Evolutionary conservation across 2,113 vertebrate genomes (phyloP), one percentile per base, ranked within the genome.

Genomic region (Rutilus rutilus): DNA sequence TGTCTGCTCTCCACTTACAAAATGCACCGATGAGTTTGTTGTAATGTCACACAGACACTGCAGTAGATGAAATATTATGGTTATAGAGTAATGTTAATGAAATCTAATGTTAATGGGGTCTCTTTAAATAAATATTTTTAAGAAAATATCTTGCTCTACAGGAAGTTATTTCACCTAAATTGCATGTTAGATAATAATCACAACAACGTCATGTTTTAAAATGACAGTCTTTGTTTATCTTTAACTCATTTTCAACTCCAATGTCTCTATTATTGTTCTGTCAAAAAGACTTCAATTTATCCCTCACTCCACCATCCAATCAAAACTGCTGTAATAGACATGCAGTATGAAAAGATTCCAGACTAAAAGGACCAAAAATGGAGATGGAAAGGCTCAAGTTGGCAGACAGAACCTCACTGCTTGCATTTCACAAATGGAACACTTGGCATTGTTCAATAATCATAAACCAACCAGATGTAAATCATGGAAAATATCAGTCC

Each of bases 291-390:
- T 60, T 59, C 21, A 36, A 78, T 60, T 7, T 10, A 62, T 62
- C 21, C 11, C 5, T 15, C 21, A n/a, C 9, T 23, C 52, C 36
- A 19, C 57, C 3, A 7, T 62, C 12, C n/a, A 62, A 62, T 39
- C 45, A 12, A 80, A 64, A 50, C 67, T 2, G 15, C 14, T 30
- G 25, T 54, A 52, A 50, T 77, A 50, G 9, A 54, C 47, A 21
- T 30, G 17, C 47, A 52, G 50, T 57, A 54, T 30, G 25, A 57
- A 78, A 57, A 4, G 75, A 78, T 54, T 74, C 10, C 33, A 79
- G 54, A 19, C 42, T n/a, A 50, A 50, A 81, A 67, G 60, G 60
- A 67, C 62, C 62, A 82, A 67, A 82, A 47, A 82, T 67, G 79
- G 79, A 52, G 27, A 82, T 67, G 10, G 39, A 67, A 52, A 25